Percentiles rank a stretch among this genome's conserved stretches.
These are phyloP conservation scores for Diaprepes abbreviatus DNA, from an alignment of 2,888 invertebrate genomes.

Conservation along the genomic window DNA sequence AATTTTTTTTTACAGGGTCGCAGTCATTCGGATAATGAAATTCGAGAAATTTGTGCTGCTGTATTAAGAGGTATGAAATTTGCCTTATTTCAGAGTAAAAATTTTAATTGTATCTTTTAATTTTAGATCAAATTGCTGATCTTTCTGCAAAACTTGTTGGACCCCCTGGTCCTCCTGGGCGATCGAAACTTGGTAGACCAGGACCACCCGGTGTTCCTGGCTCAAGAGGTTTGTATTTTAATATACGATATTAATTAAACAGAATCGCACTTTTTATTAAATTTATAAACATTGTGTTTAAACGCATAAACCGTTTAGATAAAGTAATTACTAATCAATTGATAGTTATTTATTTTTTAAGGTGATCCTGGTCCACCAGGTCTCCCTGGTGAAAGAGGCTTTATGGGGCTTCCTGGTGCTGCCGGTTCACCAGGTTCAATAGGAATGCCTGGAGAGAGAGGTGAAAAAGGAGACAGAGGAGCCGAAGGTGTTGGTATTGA, in stretches of 20 bases:
- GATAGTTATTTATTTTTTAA: too few relatives aligned
- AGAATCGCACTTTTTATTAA: too few relatives aligned
- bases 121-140: constrained; percentile 80
- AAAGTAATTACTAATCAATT: too few relatives aligned
- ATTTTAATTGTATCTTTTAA: neutral
- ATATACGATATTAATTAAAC: too few relatives aligned
- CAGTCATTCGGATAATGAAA: constrained; percentile 78
- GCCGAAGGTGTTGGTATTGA: constrained; percentile 80
- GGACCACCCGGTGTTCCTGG: constrained; percentile 81
- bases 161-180: constrained; percentile 78
- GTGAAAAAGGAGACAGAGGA: constrained; percentile 81
- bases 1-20: constrained; percentile 69
- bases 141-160: constrained; percentile 75
- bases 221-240: constrained; percentile 71
- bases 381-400: constrained; percentile 75
- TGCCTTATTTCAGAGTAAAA: neutral
- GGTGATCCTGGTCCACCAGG: constrained; percentile 79
- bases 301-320: too few relatives aligned
- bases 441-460: constrained; percentile 77
- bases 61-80: constrained; percentile 78
- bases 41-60: constrained; percentile 84
- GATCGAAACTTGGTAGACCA: constrained; percentile 76
- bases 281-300: too few relatives aligned
- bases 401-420: constrained; percentile 75
- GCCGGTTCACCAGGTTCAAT: constrained; percentile 73